These are phyloP conservation scores for Chelonia mydas DNA, from an alignment of 2,797 vertebrate species.

Conservation along the genomic window DNA sequence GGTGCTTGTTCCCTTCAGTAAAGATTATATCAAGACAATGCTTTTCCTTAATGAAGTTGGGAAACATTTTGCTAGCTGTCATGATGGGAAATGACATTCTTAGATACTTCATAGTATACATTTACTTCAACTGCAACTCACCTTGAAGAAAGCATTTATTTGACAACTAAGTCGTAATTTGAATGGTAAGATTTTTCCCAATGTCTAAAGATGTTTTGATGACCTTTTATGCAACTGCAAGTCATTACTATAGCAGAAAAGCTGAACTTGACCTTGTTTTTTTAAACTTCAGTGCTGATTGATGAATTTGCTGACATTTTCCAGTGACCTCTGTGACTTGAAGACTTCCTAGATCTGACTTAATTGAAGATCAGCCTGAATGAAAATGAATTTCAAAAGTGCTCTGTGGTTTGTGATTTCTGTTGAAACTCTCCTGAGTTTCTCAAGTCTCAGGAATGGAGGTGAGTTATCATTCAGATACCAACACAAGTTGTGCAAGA, in stretches of 20 bases:
- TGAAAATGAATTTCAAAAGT: slow-evolving; percentile 23
- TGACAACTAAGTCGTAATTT: neutral
- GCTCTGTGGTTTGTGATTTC: slow-evolving; percentile 33
- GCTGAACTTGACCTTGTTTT: neutral
- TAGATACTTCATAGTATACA: neutral
- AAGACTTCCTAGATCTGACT: slow-evolving; percentile 32
- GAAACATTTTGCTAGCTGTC: neutral
- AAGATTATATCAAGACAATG: neutral
- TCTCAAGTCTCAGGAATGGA: slow-evolving; percentile 33
- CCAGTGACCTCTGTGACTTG: slow-evolving; percentile 35
- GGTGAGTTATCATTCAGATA: slow-evolving; percentile 46
- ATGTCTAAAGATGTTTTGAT: neutral
- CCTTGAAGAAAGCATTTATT: neutral
- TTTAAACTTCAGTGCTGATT: neutral
- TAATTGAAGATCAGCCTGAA: slow-evolving; percentile 47
- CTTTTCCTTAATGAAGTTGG: neutral
- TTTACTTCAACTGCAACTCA: too few relatives aligned
- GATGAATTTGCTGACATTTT: slow-evolving; percentile 31
- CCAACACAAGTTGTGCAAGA: slow-evolving; percentile 9
- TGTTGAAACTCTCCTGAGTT: slow-evolving; percentile 54
- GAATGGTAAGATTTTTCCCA: neutral
- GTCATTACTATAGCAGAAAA: neutral
- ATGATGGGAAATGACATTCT: neutral
- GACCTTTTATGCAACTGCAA: neutral
- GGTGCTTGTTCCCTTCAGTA: neutral